These are phyloP conservation scores for Perccottus glenii DNA, from an alignment of 2,113 vertebrate genomes.

Conservation along the genomic window DNA sequence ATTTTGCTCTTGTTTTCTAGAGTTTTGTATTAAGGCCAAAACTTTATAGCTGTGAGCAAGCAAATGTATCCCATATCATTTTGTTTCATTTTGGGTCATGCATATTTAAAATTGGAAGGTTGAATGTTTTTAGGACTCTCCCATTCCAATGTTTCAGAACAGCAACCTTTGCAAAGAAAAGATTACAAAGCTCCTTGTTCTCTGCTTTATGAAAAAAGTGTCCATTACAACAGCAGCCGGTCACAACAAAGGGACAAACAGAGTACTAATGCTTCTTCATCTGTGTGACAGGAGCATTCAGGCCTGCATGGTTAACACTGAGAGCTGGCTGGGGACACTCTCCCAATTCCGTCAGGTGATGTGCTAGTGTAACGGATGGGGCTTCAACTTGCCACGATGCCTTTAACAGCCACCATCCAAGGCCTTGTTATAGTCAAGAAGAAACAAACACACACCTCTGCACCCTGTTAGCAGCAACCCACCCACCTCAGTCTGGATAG, in stretches of 20 bases:
- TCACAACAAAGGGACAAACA: conserved; percentile 53
- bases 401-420: conserved; percentile 50
- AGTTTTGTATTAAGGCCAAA: too few relatives aligned
- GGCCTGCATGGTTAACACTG: conserved; percentile 20
- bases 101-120: background rate
- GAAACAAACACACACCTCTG: conserved; percentile 24
- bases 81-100: too few relatives aligned
- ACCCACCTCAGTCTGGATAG: conserved; percentile 3
- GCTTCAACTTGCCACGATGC: conserved; percentile 17
- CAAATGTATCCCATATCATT: too few relatives aligned
- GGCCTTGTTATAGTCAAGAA: conserved; percentile 47
- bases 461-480: conserved; percentile 14
- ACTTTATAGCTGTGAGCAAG: too few relatives aligned
- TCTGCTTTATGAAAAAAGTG: conserved; percentile 63
- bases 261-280: conserved; percentile 61
- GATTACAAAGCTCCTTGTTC: conserved; percentile 56
- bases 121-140: background rate
- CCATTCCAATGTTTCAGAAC: conserved; percentile 24
- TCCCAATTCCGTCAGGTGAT: conserved; percentile 36
- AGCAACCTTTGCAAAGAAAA: conserved; percentile 31
- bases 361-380: conserved; percentile 41
- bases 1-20: too few relatives aligned
- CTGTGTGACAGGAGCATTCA: conserved; percentile 59
- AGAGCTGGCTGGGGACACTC: conserved; percentile 27
- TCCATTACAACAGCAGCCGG: conserved; percentile 63